Base-by-base conservation (phyloP, 2,888 invertebrate genomes). In the Branchipolynoe longqiensis region DNA sequence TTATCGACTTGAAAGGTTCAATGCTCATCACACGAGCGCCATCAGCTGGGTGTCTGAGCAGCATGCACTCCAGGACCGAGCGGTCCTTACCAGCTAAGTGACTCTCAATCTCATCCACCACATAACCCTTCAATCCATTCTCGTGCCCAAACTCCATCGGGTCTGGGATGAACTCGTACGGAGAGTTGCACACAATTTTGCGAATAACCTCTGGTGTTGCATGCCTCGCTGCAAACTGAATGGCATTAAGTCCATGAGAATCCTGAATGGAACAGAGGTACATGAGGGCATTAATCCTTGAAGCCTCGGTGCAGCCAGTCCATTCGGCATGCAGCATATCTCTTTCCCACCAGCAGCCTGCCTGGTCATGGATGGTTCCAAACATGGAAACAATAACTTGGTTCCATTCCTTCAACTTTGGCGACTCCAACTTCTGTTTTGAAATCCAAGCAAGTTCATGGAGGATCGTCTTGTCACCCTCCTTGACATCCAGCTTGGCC, bases 31-130 rank as follows among this genome's bases (percentile, higher is more conserved):
- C 62, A 0, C 40, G n/a, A 0, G 62, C 84, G 3, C 62, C 84
- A 18, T 84, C 84, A 28, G 25, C 22, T 0, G 84, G 73, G 38
- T 84, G 40, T 31, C 84, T 84, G 6, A 48, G 64, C 28, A 69
- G 25, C 69, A 84, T 62, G 4, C 69, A 48, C 31, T 84, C 84
- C 56, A 84, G 69, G 14, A 84, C 73, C 0, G 64, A 84, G 18
- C 33, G 48, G 31, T 62, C 48, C 48, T 33, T 28, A 1, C 38
- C 6, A 8, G 62, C 84, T 8, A 69, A 18, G 28, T 33, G 48
- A 28, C 84, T 84, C 31, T 84, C 84, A 22, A 84, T 69, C 22
- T 69, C 40, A 69, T 84, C 73, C 14, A 84, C 73, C 14, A 84
- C 54, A 33, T 84, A 84, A 0, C 84, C 84, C 28, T 41, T 69